Conservation (phyloP, 2,888 invertebrate genomes). For the Epinotia brunnichana region DNA sequence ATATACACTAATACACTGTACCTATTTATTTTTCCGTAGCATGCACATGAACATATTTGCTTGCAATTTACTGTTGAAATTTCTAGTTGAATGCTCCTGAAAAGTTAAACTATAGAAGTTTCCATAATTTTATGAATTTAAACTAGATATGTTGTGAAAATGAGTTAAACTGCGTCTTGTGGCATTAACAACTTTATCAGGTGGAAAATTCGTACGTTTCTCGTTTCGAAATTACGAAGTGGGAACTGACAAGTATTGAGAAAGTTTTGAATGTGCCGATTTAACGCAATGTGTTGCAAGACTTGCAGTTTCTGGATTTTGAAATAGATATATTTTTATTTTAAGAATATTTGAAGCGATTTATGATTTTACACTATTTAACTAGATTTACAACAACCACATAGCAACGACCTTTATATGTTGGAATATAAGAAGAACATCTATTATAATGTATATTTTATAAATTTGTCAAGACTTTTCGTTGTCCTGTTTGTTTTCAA, state of each 20-base stretch:
- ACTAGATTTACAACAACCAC: too few relatives aligned
- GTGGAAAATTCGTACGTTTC: neutral
- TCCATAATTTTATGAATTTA: slow-evolving; percentile 19
- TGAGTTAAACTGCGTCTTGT: slow-evolving; percentile 6
- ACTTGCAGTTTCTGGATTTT: neutral
- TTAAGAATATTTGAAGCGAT: too few relatives aligned
- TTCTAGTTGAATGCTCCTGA: neutral
- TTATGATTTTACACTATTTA: too few relatives aligned
- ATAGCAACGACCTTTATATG: too few relatives aligned
- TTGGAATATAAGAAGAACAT: too few relatives aligned
- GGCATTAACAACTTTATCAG: slow-evolving; percentile 7
- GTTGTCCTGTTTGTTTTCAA: too few relatives aligned
- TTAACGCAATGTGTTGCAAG: neutral
- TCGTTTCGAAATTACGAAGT: neutral
- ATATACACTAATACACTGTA: too few relatives aligned
- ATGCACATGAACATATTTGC: neutral
- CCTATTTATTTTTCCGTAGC: neutral
- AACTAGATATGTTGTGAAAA: slow-evolving; percentile 16
- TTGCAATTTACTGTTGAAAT: slow-evolving; percentile 10
- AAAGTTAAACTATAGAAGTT: slow-evolving; percentile 18
- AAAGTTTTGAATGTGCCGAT: neutral
- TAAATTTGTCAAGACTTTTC: too few relatives aligned
- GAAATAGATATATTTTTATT: too few relatives aligned
- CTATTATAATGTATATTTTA: too few relatives aligned
- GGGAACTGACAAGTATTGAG: neutral